phyloP scores from a whole-genome alignment of 1,140 invertebrate genomes.

The Drosophila sulfurigaster region DNA sequence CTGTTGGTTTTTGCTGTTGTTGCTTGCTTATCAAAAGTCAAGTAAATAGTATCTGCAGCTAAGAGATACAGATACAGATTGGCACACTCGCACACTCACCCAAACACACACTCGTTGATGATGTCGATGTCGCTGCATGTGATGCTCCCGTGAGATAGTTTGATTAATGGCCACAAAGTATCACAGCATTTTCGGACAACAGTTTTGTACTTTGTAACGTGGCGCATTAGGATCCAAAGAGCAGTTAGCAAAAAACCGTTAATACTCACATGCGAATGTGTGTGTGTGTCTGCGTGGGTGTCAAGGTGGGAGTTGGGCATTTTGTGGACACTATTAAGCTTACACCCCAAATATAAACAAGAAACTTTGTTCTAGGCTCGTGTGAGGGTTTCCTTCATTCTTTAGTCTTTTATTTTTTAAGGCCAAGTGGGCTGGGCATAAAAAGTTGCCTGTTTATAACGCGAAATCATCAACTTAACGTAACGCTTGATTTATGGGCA shows the following conservation, averaged over 20 bases:
- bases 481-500: constrained; percentile 77
- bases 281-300: constrained; percentile 1
- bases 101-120: constrained; percentile 44
- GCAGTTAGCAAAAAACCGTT: constrained; percentile 58
- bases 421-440: constrained; percentile 39
- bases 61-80: constrained; percentile 64
- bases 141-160: constrained; percentile 82
- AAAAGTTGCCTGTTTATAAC: constrained; percentile 74
- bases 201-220: constrained; percentile 55
- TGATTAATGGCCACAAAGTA: constrained; percentile 75
- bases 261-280: constrained; percentile 58
- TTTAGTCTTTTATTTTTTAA: constrained; percentile 15
- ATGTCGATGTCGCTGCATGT: constrained; percentile 44
- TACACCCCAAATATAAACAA: constrained; percentile 66
- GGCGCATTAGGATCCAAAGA: constrained; percentile 21
- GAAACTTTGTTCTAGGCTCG: constrained; percentile 36
- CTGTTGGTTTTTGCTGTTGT: constrained; percentile 23
- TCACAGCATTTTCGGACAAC: constrained; percentile 54
- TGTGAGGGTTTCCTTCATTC: constrained; percentile 13
- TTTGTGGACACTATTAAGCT: constrained; percentile 72
- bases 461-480: constrained; percentile 79
- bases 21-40: constrained; percentile 56
- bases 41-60: constrained; percentile 77
- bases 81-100: constrained; percentile 24
- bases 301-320: background rate